These are phyloP conservation scores for Bryconaethiops microstoma DNA, from an alignment of 2,797 vertebrate species.

Conservation along the genomic window DNA sequence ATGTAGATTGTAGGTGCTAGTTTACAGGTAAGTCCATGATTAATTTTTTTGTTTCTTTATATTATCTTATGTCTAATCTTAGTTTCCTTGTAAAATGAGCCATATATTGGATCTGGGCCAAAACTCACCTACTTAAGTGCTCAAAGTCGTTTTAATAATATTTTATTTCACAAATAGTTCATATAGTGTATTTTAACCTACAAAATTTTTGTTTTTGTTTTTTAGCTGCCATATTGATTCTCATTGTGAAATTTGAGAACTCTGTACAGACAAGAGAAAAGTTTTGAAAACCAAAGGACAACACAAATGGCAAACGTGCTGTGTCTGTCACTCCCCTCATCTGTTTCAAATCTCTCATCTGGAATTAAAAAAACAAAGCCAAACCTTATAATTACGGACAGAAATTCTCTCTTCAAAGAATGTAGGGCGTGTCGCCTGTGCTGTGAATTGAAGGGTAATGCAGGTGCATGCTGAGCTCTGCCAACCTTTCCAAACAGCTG, in stretches of 20 bases:
- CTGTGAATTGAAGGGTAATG: neutral
- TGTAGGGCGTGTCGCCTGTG: neutral
- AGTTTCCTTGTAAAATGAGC: too few species aligned
- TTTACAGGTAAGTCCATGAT: conserved; percentile 37
- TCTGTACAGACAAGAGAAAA: conserved; percentile 38
- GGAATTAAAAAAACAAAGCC: conserved; percentile 33
- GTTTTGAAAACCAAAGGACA: conserved; percentile 71
- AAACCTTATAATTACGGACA: conserved; percentile 20
- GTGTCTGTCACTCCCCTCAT: conserved; percentile 45
- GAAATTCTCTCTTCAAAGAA: neutral
- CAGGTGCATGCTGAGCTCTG: conserved; percentile 26
- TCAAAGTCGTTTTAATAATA: too few species aligned
- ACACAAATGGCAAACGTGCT: conserved; percentile 73
- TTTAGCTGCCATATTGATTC: too few species aligned
- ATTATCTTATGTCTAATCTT: too few species aligned
- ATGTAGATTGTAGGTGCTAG: conserved; percentile 3
- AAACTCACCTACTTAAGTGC: too few species aligned
- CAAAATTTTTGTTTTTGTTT: too few species aligned
- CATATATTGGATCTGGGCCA: too few species aligned
- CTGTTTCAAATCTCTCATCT: conserved; percentile 33
- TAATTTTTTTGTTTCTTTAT: neutral
- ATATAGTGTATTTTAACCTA: too few species aligned
- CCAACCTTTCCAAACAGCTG: conserved; percentile 15
- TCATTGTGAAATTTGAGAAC: too few species aligned
- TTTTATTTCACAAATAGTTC: too few species aligned